A percentile compares a stretch with the other conserved stretches of the same genome.
Conservation (phyloP, 2,888 invertebrate genomes). For the Hypomecis atomaria region DNA sequence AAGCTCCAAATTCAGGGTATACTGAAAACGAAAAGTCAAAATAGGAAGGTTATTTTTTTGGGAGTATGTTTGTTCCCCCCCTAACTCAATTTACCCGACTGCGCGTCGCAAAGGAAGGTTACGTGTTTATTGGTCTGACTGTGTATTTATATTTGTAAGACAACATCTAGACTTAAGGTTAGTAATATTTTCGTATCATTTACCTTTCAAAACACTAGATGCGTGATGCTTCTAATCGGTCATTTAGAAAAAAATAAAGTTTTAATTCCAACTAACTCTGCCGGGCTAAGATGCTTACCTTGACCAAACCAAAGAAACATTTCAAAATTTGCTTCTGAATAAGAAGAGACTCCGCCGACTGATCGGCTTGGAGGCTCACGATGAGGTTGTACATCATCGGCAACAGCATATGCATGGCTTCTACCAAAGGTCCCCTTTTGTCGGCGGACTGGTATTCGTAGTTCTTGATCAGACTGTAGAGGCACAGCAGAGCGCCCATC, state of each 20-base stretch:
- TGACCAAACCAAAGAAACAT: slow-evolving; percentile 96
- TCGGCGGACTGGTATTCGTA: slow-evolving; percentile 95
- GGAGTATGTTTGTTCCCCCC: too few species aligned
- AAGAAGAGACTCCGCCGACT: slow-evolving; percentile 93
- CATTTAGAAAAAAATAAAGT: too few species aligned
- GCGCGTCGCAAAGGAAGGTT: too few species aligned
- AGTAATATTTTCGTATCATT: too few species aligned
- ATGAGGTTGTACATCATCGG: slow-evolving; percentile 96
- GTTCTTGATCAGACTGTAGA: slow-evolving; percentile 97
- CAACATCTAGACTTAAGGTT: too few species aligned
- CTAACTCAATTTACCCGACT: too few species aligned
- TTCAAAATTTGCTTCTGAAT: slow-evolving; percentile 96
- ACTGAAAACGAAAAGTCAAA: slow-evolving; percentile 77
- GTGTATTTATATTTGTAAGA: too few species aligned
- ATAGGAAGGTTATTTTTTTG: too few species aligned
- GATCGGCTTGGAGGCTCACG: slow-evolving; percentile 91
- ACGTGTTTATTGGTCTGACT: too few species aligned
- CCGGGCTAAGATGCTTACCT: slow-evolving; percentile 75
- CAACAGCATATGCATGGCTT: slow-evolving; percentile 97
- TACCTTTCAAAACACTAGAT: too few species aligned
- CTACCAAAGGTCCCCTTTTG: slow-evolving; percentile 94
- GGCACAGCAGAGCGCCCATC: slow-evolving; percentile 95
- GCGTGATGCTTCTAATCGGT: too few species aligned
- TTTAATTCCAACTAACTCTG: too few species aligned
- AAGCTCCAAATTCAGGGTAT: slow-evolving; percentile 91